These are phyloP conservation scores for Xenops minutus DNA, from an alignment of 2,797 vertebrate genomes.

Conservation along the genomic window DNA sequence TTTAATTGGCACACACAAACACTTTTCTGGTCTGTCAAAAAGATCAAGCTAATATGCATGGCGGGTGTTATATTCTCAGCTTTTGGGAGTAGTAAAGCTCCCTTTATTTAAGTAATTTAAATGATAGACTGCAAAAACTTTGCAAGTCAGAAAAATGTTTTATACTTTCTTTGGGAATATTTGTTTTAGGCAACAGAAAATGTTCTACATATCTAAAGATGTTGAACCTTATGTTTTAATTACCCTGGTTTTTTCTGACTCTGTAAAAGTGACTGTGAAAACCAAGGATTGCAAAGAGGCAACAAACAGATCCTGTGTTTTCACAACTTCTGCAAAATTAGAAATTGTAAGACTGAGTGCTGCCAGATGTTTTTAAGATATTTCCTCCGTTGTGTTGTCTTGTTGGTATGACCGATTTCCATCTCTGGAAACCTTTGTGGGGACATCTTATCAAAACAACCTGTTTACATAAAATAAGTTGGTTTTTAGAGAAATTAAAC, in stretches of 20 bases:
- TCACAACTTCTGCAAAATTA: slow-evolving; percentile 47
- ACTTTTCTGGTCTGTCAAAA: slow-evolving; percentile 81
- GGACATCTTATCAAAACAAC: slow-evolving; percentile 40
- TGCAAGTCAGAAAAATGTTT: slow-evolving; percentile 81
- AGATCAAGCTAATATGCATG: slow-evolving; percentile 83
- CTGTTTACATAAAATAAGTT: slow-evolving; percentile 6
- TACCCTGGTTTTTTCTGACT: slow-evolving; percentile 66
- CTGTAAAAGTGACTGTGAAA: slow-evolving; percentile 66
- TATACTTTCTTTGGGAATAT: slow-evolving; percentile 82
- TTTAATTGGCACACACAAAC: slow-evolving; percentile 83
- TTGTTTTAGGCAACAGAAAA: slow-evolving; percentile 81
- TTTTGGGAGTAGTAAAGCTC: slow-evolving; percentile 82
- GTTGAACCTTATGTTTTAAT: slow-evolving; percentile 78
- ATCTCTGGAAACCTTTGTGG: slow-evolving; percentile 14
- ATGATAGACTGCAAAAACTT: slow-evolving; percentile 85
- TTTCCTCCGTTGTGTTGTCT: slow-evolving; percentile 22
- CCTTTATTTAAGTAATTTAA: slow-evolving; percentile 86
- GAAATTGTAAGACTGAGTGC: slow-evolving; percentile 32
- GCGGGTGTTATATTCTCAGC: slow-evolving; percentile 81
- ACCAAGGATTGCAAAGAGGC: slow-evolving; percentile 45
- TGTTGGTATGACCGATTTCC: slow-evolving; percentile 20
- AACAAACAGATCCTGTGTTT: slow-evolving; percentile 63
- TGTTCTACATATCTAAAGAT: slow-evolving; percentile 79
- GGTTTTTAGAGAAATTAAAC: slow-evolving; percentile 44
- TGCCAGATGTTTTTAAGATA: slow-evolving; percentile 70